Conservation (phyloP, 1,140 invertebrate genomes). For the Tribolium madens region DNA sequence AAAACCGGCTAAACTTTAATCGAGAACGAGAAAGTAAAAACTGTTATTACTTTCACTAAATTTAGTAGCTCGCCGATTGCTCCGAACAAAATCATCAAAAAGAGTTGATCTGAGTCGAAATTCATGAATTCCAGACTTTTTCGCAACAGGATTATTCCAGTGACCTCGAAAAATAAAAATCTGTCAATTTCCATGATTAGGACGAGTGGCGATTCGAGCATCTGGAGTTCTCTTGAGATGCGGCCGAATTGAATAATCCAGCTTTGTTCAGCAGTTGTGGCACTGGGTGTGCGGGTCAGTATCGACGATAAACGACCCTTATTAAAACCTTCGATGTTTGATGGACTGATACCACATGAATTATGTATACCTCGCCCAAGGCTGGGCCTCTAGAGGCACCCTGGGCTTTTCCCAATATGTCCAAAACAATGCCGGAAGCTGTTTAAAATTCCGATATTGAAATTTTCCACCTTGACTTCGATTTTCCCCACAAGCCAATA, state of each 20-base stretch:
- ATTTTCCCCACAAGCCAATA: neutral
- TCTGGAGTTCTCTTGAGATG: constrained; percentile 8
- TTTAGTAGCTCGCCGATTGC: constrained; percentile 31
- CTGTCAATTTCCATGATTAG: constrained; percentile 13
- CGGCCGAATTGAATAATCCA: constrained; percentile 15
- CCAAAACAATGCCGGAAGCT: neutral
- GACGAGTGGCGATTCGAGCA: constrained; percentile 7
- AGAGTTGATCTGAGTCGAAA: too few species aligned
- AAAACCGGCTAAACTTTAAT: constrained; percentile 6
- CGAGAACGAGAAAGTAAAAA: constrained; percentile 36
- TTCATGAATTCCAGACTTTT: neutral
- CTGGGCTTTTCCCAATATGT: neutral
- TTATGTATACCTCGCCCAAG: constrained; percentile 16
- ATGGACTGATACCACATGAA: constrained; percentile 25
- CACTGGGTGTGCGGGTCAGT: constrained; percentile 31
- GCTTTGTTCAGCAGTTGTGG: constrained; percentile 29
- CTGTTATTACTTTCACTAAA: constrained; percentile 36
- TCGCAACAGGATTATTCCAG: neutral
- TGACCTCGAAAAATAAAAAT: constrained; percentile 1
- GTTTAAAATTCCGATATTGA: too few species aligned
- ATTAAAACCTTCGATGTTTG: constrained; percentile 37
- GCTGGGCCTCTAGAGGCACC: neutral
- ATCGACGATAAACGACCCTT: constrained; percentile 31
- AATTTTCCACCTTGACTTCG: neutral
- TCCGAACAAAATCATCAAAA: constrained; percentile 18